Conservation (phyloP, 2,113 vertebrate species). For the Bos taurus region DNA sequence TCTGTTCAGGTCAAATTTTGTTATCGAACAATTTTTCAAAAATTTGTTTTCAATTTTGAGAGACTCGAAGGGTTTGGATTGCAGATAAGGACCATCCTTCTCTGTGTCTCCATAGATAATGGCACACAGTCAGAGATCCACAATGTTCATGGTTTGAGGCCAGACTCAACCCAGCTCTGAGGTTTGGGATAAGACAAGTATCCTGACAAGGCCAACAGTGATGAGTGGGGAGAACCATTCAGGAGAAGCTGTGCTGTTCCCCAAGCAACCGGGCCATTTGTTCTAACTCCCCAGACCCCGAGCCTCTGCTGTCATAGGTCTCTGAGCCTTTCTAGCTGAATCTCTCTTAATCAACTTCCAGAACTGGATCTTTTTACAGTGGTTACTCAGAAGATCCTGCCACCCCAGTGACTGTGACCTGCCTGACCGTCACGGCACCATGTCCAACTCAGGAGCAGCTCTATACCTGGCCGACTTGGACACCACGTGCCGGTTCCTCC, state of each 20-base stretch:
- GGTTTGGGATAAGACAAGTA: not conserved
- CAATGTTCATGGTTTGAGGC: not conserved
- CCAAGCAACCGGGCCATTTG: too few species aligned
- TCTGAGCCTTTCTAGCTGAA: not conserved
- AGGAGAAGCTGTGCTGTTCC: not conserved
- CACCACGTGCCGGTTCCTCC: not conserved
- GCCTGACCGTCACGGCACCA: fast-evolving
- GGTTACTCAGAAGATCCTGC: not conserved
- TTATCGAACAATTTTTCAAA: not conserved
- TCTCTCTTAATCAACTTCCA: not conserved
- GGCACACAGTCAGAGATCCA: not conserved
- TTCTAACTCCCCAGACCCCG: not conserved
- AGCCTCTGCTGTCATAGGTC: not conserved
- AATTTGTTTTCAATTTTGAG: not conserved
- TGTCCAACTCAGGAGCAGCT: fast-evolving
- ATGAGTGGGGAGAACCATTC: not conserved
- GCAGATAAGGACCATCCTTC: too few species aligned
- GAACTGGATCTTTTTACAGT: not conserved
- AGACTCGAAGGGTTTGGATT: not conserved
- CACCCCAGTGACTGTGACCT: not conserved
- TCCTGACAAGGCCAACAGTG: not conserved
- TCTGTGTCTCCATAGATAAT: not conserved
- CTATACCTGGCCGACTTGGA: not conserved
- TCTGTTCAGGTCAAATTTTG: not conserved
- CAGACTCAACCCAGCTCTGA: not conserved